Base-by-base conservation (phyloP, 2,797 vertebrate species). In the Amblyopsis hoosieri region DNA sequence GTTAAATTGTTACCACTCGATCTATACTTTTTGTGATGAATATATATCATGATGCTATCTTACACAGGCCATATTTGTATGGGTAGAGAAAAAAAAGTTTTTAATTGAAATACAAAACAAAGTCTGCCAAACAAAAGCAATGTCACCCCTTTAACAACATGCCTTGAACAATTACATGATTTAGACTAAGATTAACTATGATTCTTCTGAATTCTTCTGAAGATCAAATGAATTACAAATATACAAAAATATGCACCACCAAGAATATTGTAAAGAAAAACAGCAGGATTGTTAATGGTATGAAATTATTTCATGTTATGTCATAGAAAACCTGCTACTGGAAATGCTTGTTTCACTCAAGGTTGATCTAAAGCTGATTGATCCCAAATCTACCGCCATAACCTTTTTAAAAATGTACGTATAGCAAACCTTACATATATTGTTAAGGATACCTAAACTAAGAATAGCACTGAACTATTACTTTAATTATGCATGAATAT, bases 191-290 rank as follows among this genome's bases (percentile, higher is more conserved):
- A 54, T 68, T 4, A 59, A 60, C 45, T 55, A 59, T 48, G 4
- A n/a, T 51, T 45, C 31, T 71, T 23, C 19, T 23, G 19, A 23
- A 23, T 23, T 23, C 19, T 23, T 23, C 19, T 23, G 19, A 23
- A 23, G 19, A 23, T 23, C 58, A 86, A 90, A 91, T 87, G 89
- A 89, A 89, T 90, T 87, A 89, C 62, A 82, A 80, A 84, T 66
- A 67, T 71, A 72, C 47, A 86, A 75, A 87, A 78, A 70, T 69
- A 49, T n/a, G 31, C 48, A 69, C 31, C 59, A 58, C 49, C 14
- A 57, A 60, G 75, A 53, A 77, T 4, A 56, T 4, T 46, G 37
- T 1, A 70, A n/a, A 62, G 67, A 15, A 13, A 48, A 67, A 68
- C 3, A 58, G 62, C 17, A 60, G 67, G 46, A 72, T 64, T 12